Conservation (phyloP, 2,888 invertebrate genomes). For the Plutella xylostella region DNA sequence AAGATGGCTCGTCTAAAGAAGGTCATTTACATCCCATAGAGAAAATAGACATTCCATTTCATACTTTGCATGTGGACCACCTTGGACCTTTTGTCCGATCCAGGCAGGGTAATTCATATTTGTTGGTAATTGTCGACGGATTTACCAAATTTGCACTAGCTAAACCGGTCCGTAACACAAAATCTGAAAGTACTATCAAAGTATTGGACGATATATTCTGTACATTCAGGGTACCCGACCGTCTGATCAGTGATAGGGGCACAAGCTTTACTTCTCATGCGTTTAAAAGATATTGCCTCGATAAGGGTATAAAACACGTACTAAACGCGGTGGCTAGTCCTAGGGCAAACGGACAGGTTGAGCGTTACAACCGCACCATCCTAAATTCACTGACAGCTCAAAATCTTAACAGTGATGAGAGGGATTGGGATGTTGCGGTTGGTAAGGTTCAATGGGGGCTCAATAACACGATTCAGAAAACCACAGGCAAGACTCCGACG, state of each 20-base stretch:
- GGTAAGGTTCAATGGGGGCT: no score
- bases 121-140: not conserved
- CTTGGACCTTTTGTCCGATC: slow-evolving; percentile 2
- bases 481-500: no score
- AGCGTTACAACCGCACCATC: not conserved
- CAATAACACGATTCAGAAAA: no score
- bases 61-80: slow-evolving; percentile 1
- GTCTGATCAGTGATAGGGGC: not conserved
- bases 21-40: not conserved
- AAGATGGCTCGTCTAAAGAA: not conserved
- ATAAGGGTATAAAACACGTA: not conserved
- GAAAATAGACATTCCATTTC: not conserved
- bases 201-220: not conserved
- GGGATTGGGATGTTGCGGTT: no score
- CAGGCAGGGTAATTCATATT: not conserved
- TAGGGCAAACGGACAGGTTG: not conserved
- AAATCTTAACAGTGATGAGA: no score
- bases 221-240: not conserved
- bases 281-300: not conserved
- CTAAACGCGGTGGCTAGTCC: slow-evolving; percentile 1
- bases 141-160: slow-evolving; percentile 1
- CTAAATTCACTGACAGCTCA: not conserved
- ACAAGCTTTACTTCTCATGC: not conserved
- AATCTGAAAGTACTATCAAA: not conserved
- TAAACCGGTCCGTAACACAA: not conserved